phyloP scores from a whole-genome alignment of 2,797 vertebrate species.

The Sorex maritimensis region DNA sequence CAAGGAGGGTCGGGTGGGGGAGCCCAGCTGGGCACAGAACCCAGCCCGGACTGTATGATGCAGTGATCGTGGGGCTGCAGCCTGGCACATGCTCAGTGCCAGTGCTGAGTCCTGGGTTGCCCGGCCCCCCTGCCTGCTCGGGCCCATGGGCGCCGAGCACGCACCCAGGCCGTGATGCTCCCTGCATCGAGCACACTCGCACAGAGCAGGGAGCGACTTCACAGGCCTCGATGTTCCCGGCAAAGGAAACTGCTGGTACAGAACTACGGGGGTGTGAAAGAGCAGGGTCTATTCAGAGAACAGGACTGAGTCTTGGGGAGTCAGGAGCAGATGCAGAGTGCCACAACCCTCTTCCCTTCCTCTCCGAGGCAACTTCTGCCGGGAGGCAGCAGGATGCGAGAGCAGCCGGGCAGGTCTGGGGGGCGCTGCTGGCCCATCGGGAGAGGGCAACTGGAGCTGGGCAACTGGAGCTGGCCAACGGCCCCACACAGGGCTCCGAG shows the following conservation, averaged over 20 bases:
- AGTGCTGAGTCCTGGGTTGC: neutral
- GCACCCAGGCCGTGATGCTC: neutral
- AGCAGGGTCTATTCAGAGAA: slow-evolving; percentile 62
- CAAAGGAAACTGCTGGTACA: slow-evolving; percentile 50
- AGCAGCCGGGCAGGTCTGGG: neutral
- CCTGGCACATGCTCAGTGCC: no score
- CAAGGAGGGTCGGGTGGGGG: neutral
- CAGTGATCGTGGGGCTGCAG: no score
- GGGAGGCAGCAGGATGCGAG: no score
- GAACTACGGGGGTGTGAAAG: slow-evolving; percentile 61
- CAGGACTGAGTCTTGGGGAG: slow-evolving; percentile 33
- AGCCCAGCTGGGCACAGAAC: neutral
- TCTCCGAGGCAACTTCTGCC: no score
- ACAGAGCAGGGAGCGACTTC: slow-evolving; percentile 39
- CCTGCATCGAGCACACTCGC: neutral
- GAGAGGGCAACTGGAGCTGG: neutral
- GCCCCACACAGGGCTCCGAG: no score
- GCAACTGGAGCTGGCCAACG: no score
- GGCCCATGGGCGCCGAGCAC: neutral
- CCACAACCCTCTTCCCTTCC: slow-evolving; percentile 10
- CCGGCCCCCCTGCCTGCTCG: neutral
- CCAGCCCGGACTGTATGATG: neutral
- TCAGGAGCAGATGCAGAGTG: slow-evolving; percentile 28
- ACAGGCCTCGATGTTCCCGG: slow-evolving; percentile 26
- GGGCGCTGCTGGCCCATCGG: slow-evolving; percentile 40